Evolutionary conservation across 2,888 invertebrate species (phyloP).

Genomic region (Clostera curtula): DNA sequence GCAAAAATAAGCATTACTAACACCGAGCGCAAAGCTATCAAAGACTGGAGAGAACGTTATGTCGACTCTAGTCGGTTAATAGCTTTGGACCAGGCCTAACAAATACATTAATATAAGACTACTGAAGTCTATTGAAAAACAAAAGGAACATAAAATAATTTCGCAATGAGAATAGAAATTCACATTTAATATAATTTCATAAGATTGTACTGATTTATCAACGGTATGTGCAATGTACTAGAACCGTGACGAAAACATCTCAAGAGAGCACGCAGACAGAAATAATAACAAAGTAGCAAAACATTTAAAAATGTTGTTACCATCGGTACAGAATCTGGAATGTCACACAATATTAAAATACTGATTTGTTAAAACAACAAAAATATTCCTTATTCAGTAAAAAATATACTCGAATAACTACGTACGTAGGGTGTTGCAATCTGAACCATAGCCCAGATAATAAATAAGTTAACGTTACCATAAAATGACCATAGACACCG

Average conservation of each 20-base stretch:
- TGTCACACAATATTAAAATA: constrained; percentile 73
- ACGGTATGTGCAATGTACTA: constrained; percentile 2
- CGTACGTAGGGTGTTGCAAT: constrained; percentile 48
- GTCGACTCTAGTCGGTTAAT: not conserved
- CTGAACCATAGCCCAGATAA: constrained; percentile 34
- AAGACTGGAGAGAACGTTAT: not conserved
- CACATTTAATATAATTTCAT: constrained; percentile 28
- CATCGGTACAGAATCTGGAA: constrained; percentile 62
- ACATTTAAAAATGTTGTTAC: constrained; percentile 32
- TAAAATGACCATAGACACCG: constrained; percentile 27
- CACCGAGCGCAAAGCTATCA: constrained; percentile 22
- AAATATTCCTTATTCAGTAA: constrained; percentile 45
- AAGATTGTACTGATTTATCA: constrained; percentile 36
- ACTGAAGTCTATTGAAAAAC: constrained; percentile 25
- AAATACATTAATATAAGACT: constrained; percentile 23
- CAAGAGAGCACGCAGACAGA: constrained; percentile 43
- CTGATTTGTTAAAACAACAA: constrained; percentile 70
- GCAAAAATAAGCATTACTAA: constrained; percentile 41
- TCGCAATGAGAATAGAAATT: constrained; percentile 17
- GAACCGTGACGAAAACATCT: constrained; percentile 17
- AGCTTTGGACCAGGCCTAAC: constrained; percentile 4
- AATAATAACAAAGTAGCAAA: constrained; percentile 38
- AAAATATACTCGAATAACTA: constrained; percentile 55
- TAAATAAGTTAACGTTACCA: constrained; percentile 35
- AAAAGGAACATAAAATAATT: constrained; percentile 32